A percentile compares a stretch with the other conserved stretches of the same genome.
Evolutionary conservation across 2,888 invertebrate species (phyloP).

Genomic region (Vanessa cardui): DNA sequence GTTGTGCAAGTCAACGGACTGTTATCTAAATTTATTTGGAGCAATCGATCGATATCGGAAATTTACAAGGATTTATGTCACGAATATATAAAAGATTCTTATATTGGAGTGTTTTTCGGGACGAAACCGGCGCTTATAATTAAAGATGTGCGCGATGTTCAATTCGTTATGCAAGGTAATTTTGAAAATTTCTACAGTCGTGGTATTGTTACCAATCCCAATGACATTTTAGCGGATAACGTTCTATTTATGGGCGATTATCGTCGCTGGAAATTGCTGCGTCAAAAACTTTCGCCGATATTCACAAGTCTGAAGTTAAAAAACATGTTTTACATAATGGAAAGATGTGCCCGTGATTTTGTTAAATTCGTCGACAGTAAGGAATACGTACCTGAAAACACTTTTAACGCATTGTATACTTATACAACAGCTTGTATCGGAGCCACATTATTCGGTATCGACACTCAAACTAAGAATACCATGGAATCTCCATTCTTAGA

Average conservation of each 20-base stretch:
- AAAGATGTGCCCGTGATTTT: conserved; percentile 61
- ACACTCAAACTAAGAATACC: conserved; percentile 52
- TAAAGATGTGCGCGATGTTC: conserved; percentile 52
- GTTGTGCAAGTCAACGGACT: conserved; percentile 35
- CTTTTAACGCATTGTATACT: conserved; percentile 48
- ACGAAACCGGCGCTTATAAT: conserved; percentile 48
- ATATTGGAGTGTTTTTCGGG: conserved; percentile 34
- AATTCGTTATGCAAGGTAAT: conserved; percentile 52
- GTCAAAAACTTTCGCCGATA: conserved; percentile 63
- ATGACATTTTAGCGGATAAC: conserved; percentile 55
- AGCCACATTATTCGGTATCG: conserved; percentile 67
- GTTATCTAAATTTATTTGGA: conserved; percentile 28
- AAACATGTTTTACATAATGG: conserved; percentile 65
- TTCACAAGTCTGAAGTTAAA: conserved; percentile 65
- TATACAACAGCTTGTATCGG: conserved; percentile 59
- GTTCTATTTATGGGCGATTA: conserved; percentile 55
- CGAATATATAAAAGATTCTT: conserved; percentile 22
- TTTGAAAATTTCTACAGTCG: conserved; percentile 56
- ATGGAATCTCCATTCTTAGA: conserved; percentile 61
- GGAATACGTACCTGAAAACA: conserved; percentile 44
- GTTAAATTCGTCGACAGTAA: conserved; percentile 50
- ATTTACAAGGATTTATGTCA: conserved; percentile 37
- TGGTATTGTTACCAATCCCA: conserved; percentile 49
- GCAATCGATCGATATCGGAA: conserved; percentile 34
- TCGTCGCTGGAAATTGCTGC: conserved; percentile 63